A percentile compares a stretch with the other conserved stretches of the same genome.
These are phyloP conservation scores for Phaedon cochleariae DNA, from an alignment of 2,888 invertebrate genomes.

Conservation along the genomic window DNA sequence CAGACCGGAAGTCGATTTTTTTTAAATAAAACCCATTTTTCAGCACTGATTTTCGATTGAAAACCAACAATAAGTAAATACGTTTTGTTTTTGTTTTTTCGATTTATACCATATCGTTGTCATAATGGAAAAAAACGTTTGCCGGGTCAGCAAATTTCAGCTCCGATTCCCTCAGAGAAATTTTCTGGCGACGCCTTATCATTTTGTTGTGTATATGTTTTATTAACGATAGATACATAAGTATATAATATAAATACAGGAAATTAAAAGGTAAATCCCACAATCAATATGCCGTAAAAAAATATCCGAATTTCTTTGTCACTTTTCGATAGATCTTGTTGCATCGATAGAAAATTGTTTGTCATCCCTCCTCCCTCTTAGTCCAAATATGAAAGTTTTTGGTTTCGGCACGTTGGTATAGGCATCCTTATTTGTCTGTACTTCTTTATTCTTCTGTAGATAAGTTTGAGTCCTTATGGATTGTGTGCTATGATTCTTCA, in stretches of 20 bases:
- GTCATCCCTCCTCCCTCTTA: slow-evolving; percentile 66
- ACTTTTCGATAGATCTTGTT: neutral
- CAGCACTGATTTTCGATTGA: no score
- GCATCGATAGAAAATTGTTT: slow-evolving; percentile 65
- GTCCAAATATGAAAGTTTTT: slow-evolving; percentile 66
- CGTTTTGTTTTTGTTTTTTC: no score
- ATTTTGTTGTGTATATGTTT: neutral
- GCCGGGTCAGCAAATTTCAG: no score
- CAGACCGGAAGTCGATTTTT: no score
- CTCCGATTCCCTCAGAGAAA: no score
- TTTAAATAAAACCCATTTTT: no score
- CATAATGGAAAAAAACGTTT: no score
- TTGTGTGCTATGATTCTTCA: slow-evolving; percentile 70
- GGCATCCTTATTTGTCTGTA: slow-evolving; percentile 63
- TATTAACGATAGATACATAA: neutral
- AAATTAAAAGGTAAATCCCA: neutral
- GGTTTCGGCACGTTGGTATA: slow-evolving; percentile 58
- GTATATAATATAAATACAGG: neutral
- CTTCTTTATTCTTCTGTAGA: slow-evolving; percentile 60
- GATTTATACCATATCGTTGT: no score
- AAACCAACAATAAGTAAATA: no score
- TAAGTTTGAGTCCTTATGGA: slow-evolving; percentile 70
- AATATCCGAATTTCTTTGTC: neutral
- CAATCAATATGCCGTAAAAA: no score
- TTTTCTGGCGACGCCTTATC: no score